Evolutionary conservation across 1,140 invertebrate genomes (phyloP), one percentile per base, ranked within the genome.

Genomic region (Zaprionus nigranus): DNA sequence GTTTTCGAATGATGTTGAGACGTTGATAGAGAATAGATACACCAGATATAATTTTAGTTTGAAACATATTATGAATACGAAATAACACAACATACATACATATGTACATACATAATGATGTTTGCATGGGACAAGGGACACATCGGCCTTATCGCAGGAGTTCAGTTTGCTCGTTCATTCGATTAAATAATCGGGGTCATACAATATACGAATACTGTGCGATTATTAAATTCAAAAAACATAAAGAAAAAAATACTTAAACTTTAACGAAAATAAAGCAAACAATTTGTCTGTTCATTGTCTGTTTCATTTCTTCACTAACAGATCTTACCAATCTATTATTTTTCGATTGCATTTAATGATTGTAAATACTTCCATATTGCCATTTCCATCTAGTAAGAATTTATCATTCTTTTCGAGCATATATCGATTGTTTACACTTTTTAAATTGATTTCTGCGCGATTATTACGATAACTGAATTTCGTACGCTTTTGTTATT

Each of bases 61-160:
- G 9, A 20, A 20, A 46, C 17, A 22, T 34, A 34, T 49, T 40
- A 40, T 40, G 15, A 46, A 46, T 7, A 20, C 17, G 17, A 49
- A 51, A 24, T 51, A 51, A 22, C 9, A 49, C 46, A 51, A 24
- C 46, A 51, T 51, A 51, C 46, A 51, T 51, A 51, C 46, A 46
- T 46, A 46, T 46, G n/a, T 51, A 51, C 46, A 51, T 51, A 51
- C 46, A 46, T 46, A 46, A n/a, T 46, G 17, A 46, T 17, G n/a
- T 11, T 46, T 46, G 9, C 20, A 11, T 51, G 20, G 20, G 46
- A 2, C n/a, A 49, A 40, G 38, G 38, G 38, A 17, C 40, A 46
- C 40, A 46, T 9, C 7, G n/a, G 6, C n/a, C 40, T 46, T 46
- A 46, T 46, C 40, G 40, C n/a, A 46, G 3, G 46, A 51, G 46